phyloP scores from a whole-genome alignment of 1,140 invertebrate species.

The Drosophila varians region DNA sequence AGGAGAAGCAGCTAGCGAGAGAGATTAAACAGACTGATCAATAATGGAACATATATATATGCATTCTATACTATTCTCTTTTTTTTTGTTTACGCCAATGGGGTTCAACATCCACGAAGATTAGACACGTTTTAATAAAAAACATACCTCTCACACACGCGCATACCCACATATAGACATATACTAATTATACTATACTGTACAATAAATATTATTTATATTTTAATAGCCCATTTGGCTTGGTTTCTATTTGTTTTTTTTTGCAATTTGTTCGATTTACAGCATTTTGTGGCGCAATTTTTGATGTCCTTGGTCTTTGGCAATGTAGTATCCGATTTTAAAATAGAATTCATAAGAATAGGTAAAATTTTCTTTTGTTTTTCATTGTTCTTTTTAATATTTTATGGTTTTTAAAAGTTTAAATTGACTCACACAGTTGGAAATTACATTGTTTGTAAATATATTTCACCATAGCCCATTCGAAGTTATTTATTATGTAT shows the following conservation, averaged over 20 bases:
- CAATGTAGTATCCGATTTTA: neutral
- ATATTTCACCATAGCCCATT: constrained; percentile 1
- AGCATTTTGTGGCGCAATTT: neutral
- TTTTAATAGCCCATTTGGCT: constrained; percentile 55
- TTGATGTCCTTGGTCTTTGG: constrained; percentile 1
- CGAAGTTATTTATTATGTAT: neutral
- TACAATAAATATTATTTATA: constrained; percentile 58
- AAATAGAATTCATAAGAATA: neutral
- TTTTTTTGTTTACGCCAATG: constrained; percentile 69
- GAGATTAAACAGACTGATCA: constrained; percentile 77
- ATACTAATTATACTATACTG: constrained; percentile 30
- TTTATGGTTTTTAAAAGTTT: no score
- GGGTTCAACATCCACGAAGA: constrained; percentile 78
- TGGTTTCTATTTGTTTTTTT: constrained; percentile 20
- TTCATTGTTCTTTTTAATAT: neutral
- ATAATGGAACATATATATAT: constrained; percentile 39
- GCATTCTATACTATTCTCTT: constrained; percentile 46
- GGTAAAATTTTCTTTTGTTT: neutral
- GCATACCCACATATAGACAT: constrained; percentile 18
- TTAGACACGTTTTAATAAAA: constrained; percentile 55
- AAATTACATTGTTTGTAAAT: neutral
- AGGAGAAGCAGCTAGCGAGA: constrained; percentile 39
- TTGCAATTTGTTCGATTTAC: neutral
- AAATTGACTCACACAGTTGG: neutral
- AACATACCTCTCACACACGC: constrained; percentile 14